phyloP scores from a whole-genome alignment of 2,113 vertebrate genomes.

The Pomatostomus ruficeps region DNA sequence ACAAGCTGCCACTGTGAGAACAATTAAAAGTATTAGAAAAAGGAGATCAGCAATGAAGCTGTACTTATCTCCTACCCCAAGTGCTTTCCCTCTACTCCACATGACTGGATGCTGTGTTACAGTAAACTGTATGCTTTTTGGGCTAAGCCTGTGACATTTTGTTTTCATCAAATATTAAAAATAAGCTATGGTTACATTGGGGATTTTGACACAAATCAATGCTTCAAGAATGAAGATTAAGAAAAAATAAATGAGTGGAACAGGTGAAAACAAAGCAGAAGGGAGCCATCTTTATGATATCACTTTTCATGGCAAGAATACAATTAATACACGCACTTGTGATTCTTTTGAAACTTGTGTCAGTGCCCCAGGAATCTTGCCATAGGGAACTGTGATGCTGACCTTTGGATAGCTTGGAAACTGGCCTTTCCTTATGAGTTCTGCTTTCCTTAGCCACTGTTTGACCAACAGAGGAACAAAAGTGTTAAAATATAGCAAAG shows the following conservation, averaged over 20 bases:
- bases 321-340: not conserved
- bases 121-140: not conserved
- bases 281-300: not conserved
- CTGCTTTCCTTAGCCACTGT: not conserved
- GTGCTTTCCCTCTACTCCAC: not conserved
- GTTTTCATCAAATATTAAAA: not conserved
- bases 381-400: not conserved
- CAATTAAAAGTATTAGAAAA: not conserved
- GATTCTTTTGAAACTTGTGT: not conserved
- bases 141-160: not conserved
- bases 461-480: not conserved
- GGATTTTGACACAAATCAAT: not conserved
- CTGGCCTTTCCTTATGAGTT: not conserved
- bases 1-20: not conserved
- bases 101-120: not conserved
- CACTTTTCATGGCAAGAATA: not conserved
- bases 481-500: not conserved
- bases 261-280: not conserved
- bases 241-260: not conserved
- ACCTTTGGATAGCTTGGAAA: not conserved
- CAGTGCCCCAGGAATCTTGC: not conserved
- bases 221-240: not conserved
- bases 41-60: not conserved
- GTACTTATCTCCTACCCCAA: not conserved
- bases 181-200: not conserved